Conservation (phyloP, 2,888 invertebrate species). For the Leptopilina drosophilae region DNA sequence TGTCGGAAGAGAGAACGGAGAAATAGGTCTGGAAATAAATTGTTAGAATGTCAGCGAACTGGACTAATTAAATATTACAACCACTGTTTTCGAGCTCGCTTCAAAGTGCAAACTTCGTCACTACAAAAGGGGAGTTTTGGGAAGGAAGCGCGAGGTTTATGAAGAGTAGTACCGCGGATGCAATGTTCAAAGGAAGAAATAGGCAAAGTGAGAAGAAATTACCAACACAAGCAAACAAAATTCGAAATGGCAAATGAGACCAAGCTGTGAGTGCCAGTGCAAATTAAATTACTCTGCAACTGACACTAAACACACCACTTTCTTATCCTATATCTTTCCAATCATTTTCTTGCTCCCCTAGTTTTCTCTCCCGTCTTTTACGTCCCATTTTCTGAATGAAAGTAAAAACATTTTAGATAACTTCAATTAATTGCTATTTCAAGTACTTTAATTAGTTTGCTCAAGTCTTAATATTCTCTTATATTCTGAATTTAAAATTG, state of each 20-base stretch:
- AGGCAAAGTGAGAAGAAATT: constrained; percentile 52
- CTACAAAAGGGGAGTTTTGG: constrained; percentile 23
- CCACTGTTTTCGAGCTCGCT: constrained; percentile 44
- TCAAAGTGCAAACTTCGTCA: constrained; percentile 41
- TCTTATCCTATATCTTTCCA: constrained; percentile 11
- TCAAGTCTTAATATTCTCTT: no score
- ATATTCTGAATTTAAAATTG: no score
- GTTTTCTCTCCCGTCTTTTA: not conserved
- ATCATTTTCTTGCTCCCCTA: not conserved
- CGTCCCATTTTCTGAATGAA: not conserved
- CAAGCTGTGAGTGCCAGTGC: constrained; percentile 40
- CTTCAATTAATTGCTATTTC: not conserved
- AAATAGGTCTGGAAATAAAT: constrained; percentile 48
- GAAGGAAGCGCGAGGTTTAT: constrained; percentile 12
- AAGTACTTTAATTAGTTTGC: not conserved
- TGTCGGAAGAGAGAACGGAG: not conserved
- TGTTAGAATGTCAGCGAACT: constrained; percentile 47
- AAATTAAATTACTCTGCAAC: constrained; percentile 40
- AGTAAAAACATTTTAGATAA: not conserved
- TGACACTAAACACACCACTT: constrained; percentile 10
- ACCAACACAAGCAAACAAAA: constrained; percentile 46
- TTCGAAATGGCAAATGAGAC: constrained; percentile 51
- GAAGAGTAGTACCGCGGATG: constrained; percentile 18
- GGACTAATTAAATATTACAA: constrained; percentile 64
- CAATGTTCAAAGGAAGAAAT: constrained; percentile 34